A percentile compares a stretch with the other conserved stretches of the same genome.
phyloP scores from a whole-genome alignment of 2,113 vertebrate species.

The Phocoena phocoena region DNA sequence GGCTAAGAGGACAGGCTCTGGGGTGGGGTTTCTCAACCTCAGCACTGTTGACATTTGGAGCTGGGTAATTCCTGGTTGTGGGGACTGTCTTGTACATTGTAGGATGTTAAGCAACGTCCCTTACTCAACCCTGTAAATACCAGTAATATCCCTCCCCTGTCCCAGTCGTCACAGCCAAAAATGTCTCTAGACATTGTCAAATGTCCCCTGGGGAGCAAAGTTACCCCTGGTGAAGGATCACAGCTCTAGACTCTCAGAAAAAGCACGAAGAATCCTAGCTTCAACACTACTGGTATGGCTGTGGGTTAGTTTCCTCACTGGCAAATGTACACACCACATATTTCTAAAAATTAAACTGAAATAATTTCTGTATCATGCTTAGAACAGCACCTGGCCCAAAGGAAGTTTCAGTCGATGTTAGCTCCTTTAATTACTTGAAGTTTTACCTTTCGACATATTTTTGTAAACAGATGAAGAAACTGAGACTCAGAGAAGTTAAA shows the following conservation, averaged over 20 bases:
- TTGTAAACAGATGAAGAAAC: background rate
- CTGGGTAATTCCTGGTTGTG: background rate
- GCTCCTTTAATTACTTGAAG: background rate
- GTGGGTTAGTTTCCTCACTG: background rate
- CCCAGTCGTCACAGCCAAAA: background rate
- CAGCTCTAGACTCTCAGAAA: background rate
- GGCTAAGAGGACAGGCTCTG: background rate
- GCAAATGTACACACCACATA: background rate
- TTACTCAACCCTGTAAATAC: background rate
- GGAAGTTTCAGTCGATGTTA: background rate
- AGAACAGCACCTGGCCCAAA: background rate
- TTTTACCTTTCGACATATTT: background rate
- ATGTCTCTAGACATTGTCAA: background rate
- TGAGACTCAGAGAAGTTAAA: background rate
- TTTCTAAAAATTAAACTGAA: background rate
- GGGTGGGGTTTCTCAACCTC: background rate
- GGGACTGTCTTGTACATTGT: background rate
- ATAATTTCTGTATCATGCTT: background rate
- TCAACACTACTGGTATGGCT: no score
- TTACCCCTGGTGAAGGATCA: background rate
- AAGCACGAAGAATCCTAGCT: background rate
- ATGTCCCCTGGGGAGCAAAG: background rate
- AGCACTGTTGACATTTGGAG: background rate
- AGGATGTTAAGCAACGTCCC: background rate
- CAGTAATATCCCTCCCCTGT: no score